Conservation (phyloP, 2,797 vertebrate genomes). For the Sus cebifrons region DNA sequence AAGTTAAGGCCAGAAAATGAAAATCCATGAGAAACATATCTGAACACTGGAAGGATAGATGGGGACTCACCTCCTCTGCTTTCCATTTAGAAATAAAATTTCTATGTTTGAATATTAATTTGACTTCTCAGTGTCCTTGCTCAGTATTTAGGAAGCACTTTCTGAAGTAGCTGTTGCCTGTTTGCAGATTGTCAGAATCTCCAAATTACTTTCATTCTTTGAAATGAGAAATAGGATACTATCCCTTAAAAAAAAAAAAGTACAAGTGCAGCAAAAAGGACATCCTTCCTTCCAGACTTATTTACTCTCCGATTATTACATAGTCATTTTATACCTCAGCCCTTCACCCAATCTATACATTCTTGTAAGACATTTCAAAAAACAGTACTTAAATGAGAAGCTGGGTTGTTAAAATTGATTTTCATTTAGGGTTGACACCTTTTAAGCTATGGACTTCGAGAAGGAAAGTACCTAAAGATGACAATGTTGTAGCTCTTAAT, state of each 20-base stretch:
- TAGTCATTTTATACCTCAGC: background rate
- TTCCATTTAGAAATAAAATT: constrained; percentile 41
- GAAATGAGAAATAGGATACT: background rate
- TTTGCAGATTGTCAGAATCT: background rate
- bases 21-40: background rate
- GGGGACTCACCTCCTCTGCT: background rate
- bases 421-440: background rate
- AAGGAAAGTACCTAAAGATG: background rate
- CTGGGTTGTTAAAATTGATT: background rate
- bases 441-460: background rate
- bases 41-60: background rate
- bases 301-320: background rate
- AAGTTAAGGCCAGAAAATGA: background rate
- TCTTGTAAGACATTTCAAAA: constrained; percentile 54
- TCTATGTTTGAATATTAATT: background rate
- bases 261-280: background rate
- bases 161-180: background rate
- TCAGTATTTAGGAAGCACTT: background rate
- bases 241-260: background rate
- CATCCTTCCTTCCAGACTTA: background rate
- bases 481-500: background rate
- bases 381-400: background rate
- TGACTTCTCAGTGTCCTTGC: background rate
- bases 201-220: background rate
- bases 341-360: background rate